A percentile compares a stretch with the other conserved stretches of the same genome.
Conservation (phyloP, 2,113 vertebrate species). For the Noturus placidus region DNA sequence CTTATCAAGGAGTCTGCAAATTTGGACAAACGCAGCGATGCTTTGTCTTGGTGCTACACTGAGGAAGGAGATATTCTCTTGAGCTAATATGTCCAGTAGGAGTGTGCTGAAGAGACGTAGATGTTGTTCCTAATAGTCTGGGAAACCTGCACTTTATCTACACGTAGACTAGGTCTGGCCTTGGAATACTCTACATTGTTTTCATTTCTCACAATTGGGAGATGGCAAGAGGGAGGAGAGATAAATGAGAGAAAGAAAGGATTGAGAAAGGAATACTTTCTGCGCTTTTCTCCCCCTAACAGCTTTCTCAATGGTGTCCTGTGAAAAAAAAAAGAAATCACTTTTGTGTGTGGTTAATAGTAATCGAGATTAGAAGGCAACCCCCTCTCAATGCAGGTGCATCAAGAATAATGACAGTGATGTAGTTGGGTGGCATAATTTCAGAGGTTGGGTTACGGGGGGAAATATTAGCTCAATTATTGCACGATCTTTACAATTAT, state of each 20-base stretch:
- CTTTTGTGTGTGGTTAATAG: conserved; percentile 1
- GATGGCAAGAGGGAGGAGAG: conserved; percentile 53
- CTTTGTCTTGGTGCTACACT: neutral
- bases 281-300: neutral
- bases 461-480: neutral
- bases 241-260: conserved; percentile 23
- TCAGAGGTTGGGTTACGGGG: too few species aligned
- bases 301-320: neutral
- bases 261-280: conserved; percentile 30
- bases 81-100: conserved; percentile 1
- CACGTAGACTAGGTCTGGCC: conserved; percentile 61
- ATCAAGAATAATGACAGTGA: neutral
- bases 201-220: conserved; percentile 65
- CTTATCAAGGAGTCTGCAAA: neutral
- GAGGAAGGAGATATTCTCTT: conserved; percentile 39
- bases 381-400: neutral
- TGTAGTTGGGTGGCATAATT: neutral
- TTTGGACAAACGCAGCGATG: conserved; percentile 26
- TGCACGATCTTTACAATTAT: neutral
- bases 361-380: conserved; percentile 12
- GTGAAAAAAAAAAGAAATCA: neutral
- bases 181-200: conserved; percentile 77
- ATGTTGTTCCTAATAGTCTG: conserved; percentile 65
- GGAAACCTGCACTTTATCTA: conserved; percentile 75
- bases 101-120: neutral